Evolutionary conservation across 2,888 invertebrate genomes (phyloP).

Genomic region (Allacma fusca): DNA sequence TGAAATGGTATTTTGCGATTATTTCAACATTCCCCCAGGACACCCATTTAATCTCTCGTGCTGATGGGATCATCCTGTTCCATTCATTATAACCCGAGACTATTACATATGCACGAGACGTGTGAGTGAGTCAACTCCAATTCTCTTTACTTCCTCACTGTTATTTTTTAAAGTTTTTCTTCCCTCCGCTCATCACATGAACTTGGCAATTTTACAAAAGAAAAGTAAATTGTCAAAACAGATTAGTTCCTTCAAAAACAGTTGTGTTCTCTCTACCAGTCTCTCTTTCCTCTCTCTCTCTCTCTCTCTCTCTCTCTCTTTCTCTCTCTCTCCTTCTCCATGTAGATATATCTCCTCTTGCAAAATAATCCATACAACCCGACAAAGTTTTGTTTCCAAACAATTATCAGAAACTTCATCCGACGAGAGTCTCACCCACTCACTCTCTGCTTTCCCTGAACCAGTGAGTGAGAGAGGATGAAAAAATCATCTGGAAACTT

Average conservation of each 20-base stretch:
- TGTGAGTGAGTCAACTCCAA: constrained; percentile 31
- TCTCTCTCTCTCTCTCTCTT: constrained; percentile 9
- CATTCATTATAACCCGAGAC: constrained; percentile 50
- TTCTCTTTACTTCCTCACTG: constrained; percentile 41
- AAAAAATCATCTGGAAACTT: constrained; percentile 44
- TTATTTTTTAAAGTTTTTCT: constrained; percentile 47
- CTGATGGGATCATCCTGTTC: constrained; percentile 58
- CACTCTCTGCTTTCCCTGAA: constrained; percentile 16
- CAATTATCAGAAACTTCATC: constrained; percentile 46
- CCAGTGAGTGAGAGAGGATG: constrained; percentile 16
- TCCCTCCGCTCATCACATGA: constrained; percentile 44
- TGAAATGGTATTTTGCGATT: constrained; percentile 61
- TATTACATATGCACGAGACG: constrained; percentile 2
- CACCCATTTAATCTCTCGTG: constrained; percentile 61
- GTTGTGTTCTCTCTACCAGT: constrained; percentile 20
- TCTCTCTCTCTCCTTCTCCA: neutral
- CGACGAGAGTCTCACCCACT: constrained; percentile 38
- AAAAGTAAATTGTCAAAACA: constrained; percentile 61
- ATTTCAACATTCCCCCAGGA: constrained; percentile 62
- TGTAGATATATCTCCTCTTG: constrained; percentile 10
- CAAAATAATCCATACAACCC: constrained; percentile 49
- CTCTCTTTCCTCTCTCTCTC: constrained; percentile 18
- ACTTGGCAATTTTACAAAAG: constrained; percentile 55
- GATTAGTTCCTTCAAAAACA: constrained; percentile 60
- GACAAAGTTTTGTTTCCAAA: constrained; percentile 55